Base-by-base conservation (phyloP, 2,113 vertebrate genomes). In the Probosciger aterrimus region DNA sequence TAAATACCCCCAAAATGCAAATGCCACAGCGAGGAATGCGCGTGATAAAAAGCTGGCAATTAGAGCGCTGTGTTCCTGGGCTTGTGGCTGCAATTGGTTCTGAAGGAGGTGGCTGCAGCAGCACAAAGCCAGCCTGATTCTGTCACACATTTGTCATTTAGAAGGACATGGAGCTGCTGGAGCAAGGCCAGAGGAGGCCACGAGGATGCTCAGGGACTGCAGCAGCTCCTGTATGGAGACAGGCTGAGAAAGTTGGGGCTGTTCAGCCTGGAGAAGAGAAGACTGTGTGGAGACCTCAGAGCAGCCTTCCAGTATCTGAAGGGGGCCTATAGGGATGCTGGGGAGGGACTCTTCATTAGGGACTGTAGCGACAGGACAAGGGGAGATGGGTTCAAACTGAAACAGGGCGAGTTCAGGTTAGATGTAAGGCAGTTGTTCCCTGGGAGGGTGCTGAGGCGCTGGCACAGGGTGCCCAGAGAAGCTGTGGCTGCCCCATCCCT, bases 1-100 rank as follows among this genome's bases (percentile, higher is more conserved):
- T 91, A 82, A 89, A 70, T 43, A 55, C 64, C 30, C 24, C 25
- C 27, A 59, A 93, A 96, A 96, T 89, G 73, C 79, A 91, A 96
- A 95, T 53, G 59, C 17, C 22, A 18, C 43, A 4, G 69, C 7
- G 89, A 41, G 9, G 53, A 55, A 63, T 4, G 16, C 10, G 19
- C 8, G 0, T 23, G 77, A 52, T 52, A 43, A 60, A 90, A 50
- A 30, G 9, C 39, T 44, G 70, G 62, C 91, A 88, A 81, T 93
- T 94, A 94, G 60, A 46, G 33, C 6, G 2, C 11, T 24, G 46
- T 18, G 0, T 74, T 87, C 60, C 82, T 49, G 59, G n/a, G 4
- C 49, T 43, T 52, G 44, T 62, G 70, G 49, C 52, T 10, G 3
- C 5, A 62, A 68, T 20, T 0, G 8, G 13, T 18, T 33, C 17